Percentiles rank a stretch among this genome's conserved stretches.
phyloP scores from a whole-genome alignment of 1,140 invertebrate genomes.

The Drosophila kohkoa region DNA sequence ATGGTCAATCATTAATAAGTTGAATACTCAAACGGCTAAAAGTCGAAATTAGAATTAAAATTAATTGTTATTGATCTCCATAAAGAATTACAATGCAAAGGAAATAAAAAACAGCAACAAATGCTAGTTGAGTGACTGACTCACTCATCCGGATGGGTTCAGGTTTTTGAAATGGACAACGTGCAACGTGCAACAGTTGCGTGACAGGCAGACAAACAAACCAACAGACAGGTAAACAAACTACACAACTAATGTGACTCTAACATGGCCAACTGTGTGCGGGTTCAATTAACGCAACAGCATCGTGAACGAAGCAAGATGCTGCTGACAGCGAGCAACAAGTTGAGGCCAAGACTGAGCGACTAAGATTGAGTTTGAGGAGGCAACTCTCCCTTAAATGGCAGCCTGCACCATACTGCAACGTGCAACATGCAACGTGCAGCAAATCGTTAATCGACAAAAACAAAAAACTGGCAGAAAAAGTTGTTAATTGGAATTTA shows the following conservation, averaged over 20 bases:
- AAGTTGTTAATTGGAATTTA: constrained; percentile 84
- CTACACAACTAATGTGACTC: constrained; percentile 62
- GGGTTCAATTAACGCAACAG: constrained; percentile 76
- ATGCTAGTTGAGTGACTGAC: not conserved
- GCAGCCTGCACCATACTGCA: not conserved
- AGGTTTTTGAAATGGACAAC: constrained; percentile 4
- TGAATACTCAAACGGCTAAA: constrained; percentile 30
- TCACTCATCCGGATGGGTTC: constrained; percentile 20
- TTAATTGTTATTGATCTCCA: constrained; percentile 71
- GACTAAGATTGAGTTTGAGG: not conserved
- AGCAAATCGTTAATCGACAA: constrained; percentile 55
- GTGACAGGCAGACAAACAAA: constrained; percentile 53
- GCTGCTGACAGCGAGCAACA: constrained; percentile 12
- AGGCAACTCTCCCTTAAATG: constrained; percentile 36
- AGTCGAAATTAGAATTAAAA: constrained; percentile 49
- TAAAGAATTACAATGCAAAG: constrained; percentile 69
- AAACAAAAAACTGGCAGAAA: constrained; percentile 59
- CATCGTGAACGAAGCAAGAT: constrained; percentile 8
- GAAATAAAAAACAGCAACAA: constrained; percentile 8
- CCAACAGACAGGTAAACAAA: constrained; percentile 38
- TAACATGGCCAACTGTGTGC: constrained; percentile 70
- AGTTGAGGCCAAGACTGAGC: not conserved
- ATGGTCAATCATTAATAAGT: constrained; percentile 35
- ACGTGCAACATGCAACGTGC: constrained; percentile 19
- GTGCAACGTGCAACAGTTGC: constrained; percentile 57